Evolutionary conservation across 2,797 vertebrate species (phyloP).

Genomic region (Acanthis flammea): DNA sequence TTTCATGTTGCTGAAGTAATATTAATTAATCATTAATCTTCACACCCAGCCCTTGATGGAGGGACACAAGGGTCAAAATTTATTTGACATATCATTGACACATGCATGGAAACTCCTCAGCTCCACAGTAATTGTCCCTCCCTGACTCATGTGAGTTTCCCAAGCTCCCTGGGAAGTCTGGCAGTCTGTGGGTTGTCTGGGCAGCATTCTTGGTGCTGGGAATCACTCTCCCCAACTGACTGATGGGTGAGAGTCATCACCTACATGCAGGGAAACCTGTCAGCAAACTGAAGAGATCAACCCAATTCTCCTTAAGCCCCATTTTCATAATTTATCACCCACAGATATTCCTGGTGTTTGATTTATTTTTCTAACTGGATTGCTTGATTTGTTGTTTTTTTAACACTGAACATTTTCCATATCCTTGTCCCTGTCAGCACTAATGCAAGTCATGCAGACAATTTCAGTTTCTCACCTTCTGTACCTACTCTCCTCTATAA

Average conservation of each 20-base stretch:
- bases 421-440: background rate
- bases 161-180: background rate
- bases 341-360: background rate
- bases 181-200: background rate
- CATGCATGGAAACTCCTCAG: background rate
- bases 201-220: background rate
- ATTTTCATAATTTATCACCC: background rate
- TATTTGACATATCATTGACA: background rate
- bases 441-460: background rate
- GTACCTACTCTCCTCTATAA: background rate
- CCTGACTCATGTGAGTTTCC: background rate
- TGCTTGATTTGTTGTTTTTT: background rate
- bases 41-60: background rate
- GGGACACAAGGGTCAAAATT: background rate
- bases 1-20: background rate
- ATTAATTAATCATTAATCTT: background rate
- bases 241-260: background rate
- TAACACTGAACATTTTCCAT: background rate
- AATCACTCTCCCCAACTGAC: background rate
- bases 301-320: background rate
- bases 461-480: background rate
- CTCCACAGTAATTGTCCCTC: background rate
- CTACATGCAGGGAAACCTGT: background rate
- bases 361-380: background rate
- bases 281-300: background rate